A percentile compares a stretch with the other conserved stretches of the same genome.
These are phyloP conservation scores for Tineola bisselliella DNA, from an alignment of 2,888 invertebrate species.

Conservation along the genomic window DNA sequence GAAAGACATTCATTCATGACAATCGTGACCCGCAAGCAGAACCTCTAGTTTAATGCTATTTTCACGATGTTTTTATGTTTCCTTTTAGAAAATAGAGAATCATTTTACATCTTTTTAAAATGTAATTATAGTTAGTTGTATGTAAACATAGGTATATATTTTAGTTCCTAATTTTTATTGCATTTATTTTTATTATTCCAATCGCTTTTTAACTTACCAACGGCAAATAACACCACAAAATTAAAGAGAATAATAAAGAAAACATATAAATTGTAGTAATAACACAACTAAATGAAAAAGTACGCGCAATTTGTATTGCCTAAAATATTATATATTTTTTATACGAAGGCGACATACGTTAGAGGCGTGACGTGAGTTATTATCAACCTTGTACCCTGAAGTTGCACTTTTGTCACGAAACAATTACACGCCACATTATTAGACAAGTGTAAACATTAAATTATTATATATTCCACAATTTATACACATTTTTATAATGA, in stretches of 20 bases:
- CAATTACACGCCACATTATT: not conserved
- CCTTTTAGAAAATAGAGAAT: not conserved
- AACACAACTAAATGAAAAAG: not conserved
- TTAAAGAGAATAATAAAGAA: no score
- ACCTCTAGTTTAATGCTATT: not conserved
- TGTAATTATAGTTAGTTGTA: no score
- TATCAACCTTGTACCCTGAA: not conserved
- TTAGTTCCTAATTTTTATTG: no score
- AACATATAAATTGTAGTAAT: no score
- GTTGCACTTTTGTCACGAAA: not conserved
- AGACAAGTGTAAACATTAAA: slow-evolving; percentile 1
- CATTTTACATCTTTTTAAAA: not conserved
- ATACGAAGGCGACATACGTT: not conserved
- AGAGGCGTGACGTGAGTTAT: slow-evolving; percentile 1
- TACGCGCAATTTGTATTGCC: not conserved
- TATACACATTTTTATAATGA: no score
- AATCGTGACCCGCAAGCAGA: not conserved
- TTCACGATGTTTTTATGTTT: not conserved
- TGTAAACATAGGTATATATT: no score
- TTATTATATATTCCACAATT: not conserved
- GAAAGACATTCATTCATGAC: not conserved
- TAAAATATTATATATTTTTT: not conserved
- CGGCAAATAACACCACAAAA: no score
- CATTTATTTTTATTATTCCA: no score
- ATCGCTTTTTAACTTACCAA: no score